Base-by-base conservation (phyloP, 1,140 invertebrate genomes). In the Plutomurus gul region DNA sequence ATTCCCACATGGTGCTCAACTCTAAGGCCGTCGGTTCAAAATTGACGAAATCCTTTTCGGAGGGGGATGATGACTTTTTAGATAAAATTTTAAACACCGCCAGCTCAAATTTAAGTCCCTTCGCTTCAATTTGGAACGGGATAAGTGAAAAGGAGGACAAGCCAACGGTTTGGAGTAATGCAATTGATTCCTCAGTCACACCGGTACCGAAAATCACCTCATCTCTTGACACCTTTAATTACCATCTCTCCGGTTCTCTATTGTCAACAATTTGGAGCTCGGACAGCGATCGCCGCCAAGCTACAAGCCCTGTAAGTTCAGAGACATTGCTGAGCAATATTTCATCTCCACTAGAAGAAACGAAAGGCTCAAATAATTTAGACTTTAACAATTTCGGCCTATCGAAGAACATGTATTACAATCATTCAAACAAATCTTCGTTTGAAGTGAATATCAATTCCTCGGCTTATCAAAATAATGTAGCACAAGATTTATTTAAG, bases 1-100 rank as follows among this genome's bases (percentile, higher is more conserved):
- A n/a, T n/a, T n/a, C n/a, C n/a, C n/a, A n/a, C n/a, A n/a, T n/a
- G n/a, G n/a, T n/a, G n/a, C n/a, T n/a, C n/a, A n/a, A 25, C 0
- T n/a, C 27, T 7, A 65, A 65, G 30, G 56, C 27, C 8, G 56
- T 65, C 8, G 56, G 56, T n/a, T 25, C 56, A 5, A 33, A 65
- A 33, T n/a, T 36, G 18, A 4, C 27, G 4, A 65, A 65, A 27
- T n/a, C 56, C 30, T 36, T 65, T 65, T 65, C 56, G 11, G 20
- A 13, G n/a, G 16, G 27, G 8, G 56, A 65, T 1, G 56, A 65
- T 16, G 56, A 65, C 27, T 65, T 65, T 27, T 30, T 65, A 16
- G 56, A 65, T 18, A 65, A 65, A 65, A 65, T 65, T 65, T 65
- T 65, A 33, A 65, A 65, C 25, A 65, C 56, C 4, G 27, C 30